phyloP scores from a whole-genome alignment of 1,140 invertebrate species.

The Apis florea region DNA sequence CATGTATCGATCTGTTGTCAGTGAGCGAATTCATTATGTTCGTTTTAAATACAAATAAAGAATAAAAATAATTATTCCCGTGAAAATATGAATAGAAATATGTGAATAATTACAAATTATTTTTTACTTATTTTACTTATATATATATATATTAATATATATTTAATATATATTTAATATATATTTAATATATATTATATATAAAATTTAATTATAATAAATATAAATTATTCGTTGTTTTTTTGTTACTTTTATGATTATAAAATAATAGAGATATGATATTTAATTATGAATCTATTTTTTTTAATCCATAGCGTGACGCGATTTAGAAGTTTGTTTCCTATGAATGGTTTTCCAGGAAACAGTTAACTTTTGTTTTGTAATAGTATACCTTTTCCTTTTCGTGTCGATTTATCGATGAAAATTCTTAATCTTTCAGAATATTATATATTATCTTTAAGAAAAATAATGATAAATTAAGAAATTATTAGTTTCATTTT shows the following conservation, averaged over 20 bases:
- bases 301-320: neutral
- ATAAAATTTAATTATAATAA: neutral
- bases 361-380: neutral
- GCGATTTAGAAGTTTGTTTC: neutral
- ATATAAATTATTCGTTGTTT: neutral
- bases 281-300: neutral
- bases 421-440: neutral
- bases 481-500: neutral
- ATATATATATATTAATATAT: too few relatives aligned
- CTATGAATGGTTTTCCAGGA: constrained; percentile 26
- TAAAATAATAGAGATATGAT: neutral
- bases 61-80: neutral
- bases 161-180: too few relatives aligned
- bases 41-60: neutral
- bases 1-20: neutral
- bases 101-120: neutral
- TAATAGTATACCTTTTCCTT: neutral
- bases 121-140: neutral
- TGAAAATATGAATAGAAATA: neutral
- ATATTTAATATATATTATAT: too few relatives aligned
- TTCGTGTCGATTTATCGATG: neutral
- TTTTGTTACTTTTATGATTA: neutral
- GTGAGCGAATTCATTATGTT: neutral
- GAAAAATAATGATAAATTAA: neutral
- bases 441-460: neutral